These are phyloP conservation scores for Hypomecis punctinalis DNA, from an alignment of 2,888 invertebrate species.

Conservation along the genomic window DNA sequence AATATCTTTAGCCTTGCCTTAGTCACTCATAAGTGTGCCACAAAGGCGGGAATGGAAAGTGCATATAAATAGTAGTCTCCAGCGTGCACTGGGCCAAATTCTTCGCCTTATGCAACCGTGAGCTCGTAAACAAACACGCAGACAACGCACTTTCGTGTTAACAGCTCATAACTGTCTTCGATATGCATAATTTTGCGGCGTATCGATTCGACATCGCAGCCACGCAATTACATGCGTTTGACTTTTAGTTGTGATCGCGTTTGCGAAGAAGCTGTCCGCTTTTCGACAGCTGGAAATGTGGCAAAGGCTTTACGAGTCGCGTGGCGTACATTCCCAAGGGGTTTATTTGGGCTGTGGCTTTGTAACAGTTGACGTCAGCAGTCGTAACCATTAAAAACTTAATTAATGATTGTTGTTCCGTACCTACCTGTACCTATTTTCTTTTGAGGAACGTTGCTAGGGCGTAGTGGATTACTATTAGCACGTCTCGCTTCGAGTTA, in stretches of 20 bases:
- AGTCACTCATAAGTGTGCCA: conserved; percentile 74
- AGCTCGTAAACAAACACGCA: conserved; percentile 71
- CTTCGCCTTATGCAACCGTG: conserved; percentile 67
- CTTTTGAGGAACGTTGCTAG: too few species aligned
- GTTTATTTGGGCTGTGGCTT: conserved; percentile 14
- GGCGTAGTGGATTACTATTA: too few species aligned
- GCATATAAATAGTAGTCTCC: conserved; percentile 69
- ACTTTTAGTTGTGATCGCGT: conserved; percentile 4
- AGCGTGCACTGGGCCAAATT: conserved; percentile 67
- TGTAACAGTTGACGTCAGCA: conserved; percentile 15
- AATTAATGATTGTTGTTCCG: not conserved
- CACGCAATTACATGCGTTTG: conserved; percentile 15
- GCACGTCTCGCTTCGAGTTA: too few species aligned
- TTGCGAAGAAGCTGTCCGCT: conserved; percentile 1
- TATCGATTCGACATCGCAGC: conserved; percentile 31
- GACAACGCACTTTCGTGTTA: conserved; percentile 52
- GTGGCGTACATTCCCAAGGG: conserved; percentile 4
- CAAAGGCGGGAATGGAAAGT: conserved; percentile 73
- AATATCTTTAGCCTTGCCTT: conserved; percentile 69
- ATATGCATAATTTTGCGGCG: conserved; percentile 43
- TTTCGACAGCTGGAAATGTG: conserved; percentile 6
- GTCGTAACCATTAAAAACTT: conserved; percentile 12
- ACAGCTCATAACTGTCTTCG: conserved; percentile 49
- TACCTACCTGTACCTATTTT: too few species aligned
- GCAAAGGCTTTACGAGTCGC: conserved; percentile 1